Evolutionary conservation across 2,888 invertebrate genomes (phyloP).

Genomic region (Thalpophila matura): DNA sequence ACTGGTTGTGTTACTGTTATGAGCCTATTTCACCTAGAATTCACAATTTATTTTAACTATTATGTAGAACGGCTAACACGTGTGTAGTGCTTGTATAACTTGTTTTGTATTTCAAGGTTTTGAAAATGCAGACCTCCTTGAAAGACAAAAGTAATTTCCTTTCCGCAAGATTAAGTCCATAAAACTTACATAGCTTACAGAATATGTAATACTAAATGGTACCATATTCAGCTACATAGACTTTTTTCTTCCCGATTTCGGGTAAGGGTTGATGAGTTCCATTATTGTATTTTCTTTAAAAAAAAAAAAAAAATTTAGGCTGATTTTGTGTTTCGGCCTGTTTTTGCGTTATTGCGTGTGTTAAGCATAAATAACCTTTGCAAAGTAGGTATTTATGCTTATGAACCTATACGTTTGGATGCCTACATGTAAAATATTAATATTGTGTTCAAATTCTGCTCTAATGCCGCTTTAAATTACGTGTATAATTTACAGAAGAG

Average conservation of each 20-base stretch:
- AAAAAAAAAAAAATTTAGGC: too few relatives aligned
- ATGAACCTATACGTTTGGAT: too few relatives aligned
- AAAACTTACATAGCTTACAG: not conserved
- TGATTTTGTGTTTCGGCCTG: too few relatives aligned
- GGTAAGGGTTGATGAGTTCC: too few relatives aligned
- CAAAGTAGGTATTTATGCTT: too few relatives aligned
- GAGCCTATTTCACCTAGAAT: conserved; percentile 16
- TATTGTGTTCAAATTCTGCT: conserved; percentile 40
- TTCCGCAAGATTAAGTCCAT: conserved; percentile 25
- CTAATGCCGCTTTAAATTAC: conserved; percentile 32
- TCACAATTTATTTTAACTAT: conserved; percentile 9
- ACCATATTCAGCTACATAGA: conserved; percentile 1
- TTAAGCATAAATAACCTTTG: not conserved
- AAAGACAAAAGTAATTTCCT: conserved; percentile 52
- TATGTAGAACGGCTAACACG: conserved; percentile 38
- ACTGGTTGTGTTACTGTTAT: conserved; percentile 2
- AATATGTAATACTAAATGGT: not conserved
- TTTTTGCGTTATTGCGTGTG: too few relatives aligned
- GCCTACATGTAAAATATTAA: too few relatives aligned
- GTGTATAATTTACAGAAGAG: conserved; percentile 39
- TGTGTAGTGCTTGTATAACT: conserved; percentile 38
- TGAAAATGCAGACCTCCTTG: conserved; percentile 52
- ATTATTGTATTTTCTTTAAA: too few relatives aligned
- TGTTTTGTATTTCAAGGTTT: conserved; percentile 52
- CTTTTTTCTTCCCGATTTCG: not conserved